Evolutionary conservation across 2,888 invertebrate species (phyloP), one percentile per base, ranked within the genome.

Genomic region (Apodemia zela): DNA sequence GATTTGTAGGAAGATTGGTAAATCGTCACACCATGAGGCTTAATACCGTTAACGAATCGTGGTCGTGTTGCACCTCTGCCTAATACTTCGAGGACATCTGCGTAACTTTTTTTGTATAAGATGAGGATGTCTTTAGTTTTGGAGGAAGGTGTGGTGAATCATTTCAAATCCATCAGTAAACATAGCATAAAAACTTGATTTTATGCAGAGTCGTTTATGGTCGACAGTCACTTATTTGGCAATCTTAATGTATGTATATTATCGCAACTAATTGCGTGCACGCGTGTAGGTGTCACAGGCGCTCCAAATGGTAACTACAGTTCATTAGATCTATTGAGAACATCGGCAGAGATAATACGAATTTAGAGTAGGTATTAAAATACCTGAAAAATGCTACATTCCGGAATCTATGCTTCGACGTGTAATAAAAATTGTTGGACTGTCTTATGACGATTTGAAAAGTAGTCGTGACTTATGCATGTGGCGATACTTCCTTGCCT

Each of bases 231-330:
- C 54, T 57, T 29, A 57, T 57, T 57, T 29, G 54, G 54, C 54
- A 57, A 29, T 29, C 29, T 57, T 57, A 57, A 57, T 57, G 54
- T 15, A 57, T 25, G 29, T 8, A n/a, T 54, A 7, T 54, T 54
- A 57, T 57, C 54, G 13, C 25, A 57, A 57, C 54, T 57, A 29
- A 57, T 57, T 57, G 29, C 54, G 54, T 57, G 25, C 15, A 25
- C 54, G 29, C 54, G 25, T 57, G 57, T 57, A 57, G 57, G 57
- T 29, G 57, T 57, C 29, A 57, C 25, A 13, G 57, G 3, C 29
- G 54, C 54, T 54, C 7, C 13, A 57, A 57, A 57, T 57, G n/a
- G 57, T 57, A n/a, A 25, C n/a, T 29, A 57, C 57, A 57, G 25
- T 25, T 25, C 57, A 57, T 57, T 57, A 29, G 7, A 29, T 2